A percentile compares a stretch with the other conserved stretches of the same genome.
Evolutionary conservation across 2,888 invertebrate genomes (phyloP).

Genomic region (Orthonevra nobilis): DNA sequence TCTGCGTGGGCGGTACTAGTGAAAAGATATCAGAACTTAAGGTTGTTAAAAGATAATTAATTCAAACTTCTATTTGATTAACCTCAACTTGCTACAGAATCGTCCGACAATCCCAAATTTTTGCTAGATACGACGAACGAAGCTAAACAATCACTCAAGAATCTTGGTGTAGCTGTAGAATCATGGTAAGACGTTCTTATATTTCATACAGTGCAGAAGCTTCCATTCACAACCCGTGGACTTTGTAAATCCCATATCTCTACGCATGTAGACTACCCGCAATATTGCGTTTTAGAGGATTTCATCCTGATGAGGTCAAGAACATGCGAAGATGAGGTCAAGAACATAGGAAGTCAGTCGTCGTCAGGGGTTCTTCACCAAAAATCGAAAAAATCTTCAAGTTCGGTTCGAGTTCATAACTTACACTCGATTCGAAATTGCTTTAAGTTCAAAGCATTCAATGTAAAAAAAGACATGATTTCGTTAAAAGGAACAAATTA

Average conservation of each 20-base stretch:
- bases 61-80: neutral
- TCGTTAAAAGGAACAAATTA: neutral
- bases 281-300: constrained; percentile 1
- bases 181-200: constrained; percentile 21
- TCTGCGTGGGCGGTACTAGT: constrained; percentile 22
- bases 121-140: constrained; percentile 1
- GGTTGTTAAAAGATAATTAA: constrained; percentile 16
- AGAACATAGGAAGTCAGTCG: constrained; percentile 15
- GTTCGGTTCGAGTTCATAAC: too few species aligned
- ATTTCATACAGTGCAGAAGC: constrained; percentile 12
- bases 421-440: constrained; percentile 24
- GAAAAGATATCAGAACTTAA: constrained; percentile 19
- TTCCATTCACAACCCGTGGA: constrained; percentile 11
- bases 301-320: constrained; percentile 25
- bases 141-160: neutral
- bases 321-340: constrained; percentile 12
- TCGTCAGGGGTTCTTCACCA: too few species aligned
- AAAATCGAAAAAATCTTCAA: too few species aligned
- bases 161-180: constrained; percentile 21
- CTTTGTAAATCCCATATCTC: constrained; percentile 27
- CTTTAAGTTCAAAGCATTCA: constrained; percentile 21
- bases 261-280: constrained; percentile 16
- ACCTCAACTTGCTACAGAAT: neutral
- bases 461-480: constrained; percentile 1
- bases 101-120: neutral